Base-by-base conservation (phyloP, 2,888 invertebrate species). In the Mythimna impura region DNA sequence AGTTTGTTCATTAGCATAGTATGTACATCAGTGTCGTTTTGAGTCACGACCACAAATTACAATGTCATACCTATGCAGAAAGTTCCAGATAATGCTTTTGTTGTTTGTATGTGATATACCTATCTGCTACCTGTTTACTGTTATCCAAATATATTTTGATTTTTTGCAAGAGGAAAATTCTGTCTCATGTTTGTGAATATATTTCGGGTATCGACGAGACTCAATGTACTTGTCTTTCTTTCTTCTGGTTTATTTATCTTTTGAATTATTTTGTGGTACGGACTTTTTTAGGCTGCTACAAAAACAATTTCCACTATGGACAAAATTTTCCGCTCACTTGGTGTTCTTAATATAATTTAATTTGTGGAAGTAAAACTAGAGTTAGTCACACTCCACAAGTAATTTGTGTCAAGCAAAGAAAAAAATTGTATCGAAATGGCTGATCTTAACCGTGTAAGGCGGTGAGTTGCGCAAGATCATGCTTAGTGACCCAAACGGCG, bases 1-100 rank as follows among this genome's bases (percentile, higher is more conserved):
- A 76, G 78, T 88, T 88, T 83, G 83, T 85, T 89, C 83, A 90
- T 92, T 91, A 91, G 87, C 91, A 89, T 88, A 83, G 87, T 76
- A 74, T 74, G 73, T 84, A 87, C 86, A 91, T 91, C 89, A 89
- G 82, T 89, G 86, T 83, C 82, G 54, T 65, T 76, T 73, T 90
- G 88, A 91, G 84, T 92, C 92, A 92, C 83, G 81, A 78, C 47
- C 36, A 55, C 47, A 73, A 69, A 75, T 76, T 78, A 76, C 77
- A 82, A 78, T 78, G 81, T 83, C 78, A 86, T 80, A 68, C 71
- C 61, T 71, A 71, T 78, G 69, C 78, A 74, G 84, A 86, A 84
- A 82, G 80, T 85, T 88, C 86, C 81, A 82, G 86, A 87, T 76
- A 68, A 73, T 70, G 55, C 65, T 73, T 77, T 81, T 76, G 62